Evolutionary conservation across 2,888 invertebrate species (phyloP).

Genomic region (Lasioglossum calceatum): DNA sequence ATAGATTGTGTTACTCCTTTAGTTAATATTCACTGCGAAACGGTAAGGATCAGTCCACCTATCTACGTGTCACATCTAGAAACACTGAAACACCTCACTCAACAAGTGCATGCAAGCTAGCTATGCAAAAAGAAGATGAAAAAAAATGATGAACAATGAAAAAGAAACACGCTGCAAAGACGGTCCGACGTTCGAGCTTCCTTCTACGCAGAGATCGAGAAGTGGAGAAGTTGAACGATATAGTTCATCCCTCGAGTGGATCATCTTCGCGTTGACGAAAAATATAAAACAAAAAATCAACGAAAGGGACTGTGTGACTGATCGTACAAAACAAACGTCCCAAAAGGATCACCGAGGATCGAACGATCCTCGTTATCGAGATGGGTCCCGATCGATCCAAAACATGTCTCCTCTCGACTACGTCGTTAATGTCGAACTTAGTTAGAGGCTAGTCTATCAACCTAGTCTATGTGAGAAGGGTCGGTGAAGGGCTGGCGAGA

Average conservation of each 20-base stretch:
- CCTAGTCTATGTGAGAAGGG: constrained; percentile 74
- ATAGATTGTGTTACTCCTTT: constrained; percentile 41
- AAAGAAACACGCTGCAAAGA: constrained; percentile 62
- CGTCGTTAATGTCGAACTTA: constrained; percentile 69
- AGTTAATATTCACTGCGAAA: constrained; percentile 44
- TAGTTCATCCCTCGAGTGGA: constrained; percentile 21
- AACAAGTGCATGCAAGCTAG: constrained; percentile 70
- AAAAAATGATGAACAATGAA: constrained; percentile 65
- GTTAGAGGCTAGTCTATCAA: constrained; percentile 71
- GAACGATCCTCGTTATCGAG: constrained; percentile 8
- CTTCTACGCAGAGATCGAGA: constrained; percentile 53
- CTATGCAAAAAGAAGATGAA: constrained; percentile 48
- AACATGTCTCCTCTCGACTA: constrained; percentile 60
- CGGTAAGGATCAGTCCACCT: constrained; percentile 37
- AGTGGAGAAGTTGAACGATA: constrained; percentile 33
- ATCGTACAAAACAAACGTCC: constrained; percentile 39
- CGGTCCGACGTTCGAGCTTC: constrained; percentile 65
- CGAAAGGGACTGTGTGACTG: constrained; percentile 3
- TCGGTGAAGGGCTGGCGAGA: constrained; percentile 72
- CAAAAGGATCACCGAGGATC: constrained; percentile 42
- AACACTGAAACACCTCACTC: constrained; percentile 50
- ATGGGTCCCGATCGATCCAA: constrained; percentile 25
- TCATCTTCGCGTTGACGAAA: constrained; percentile 7
- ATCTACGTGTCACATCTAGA: constrained; percentile 40
- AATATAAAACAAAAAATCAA: constrained; percentile 24